These are phyloP conservation scores for Pangasius djambal DNA, from an alignment of 2,797 vertebrate genomes.

Conservation along the genomic window DNA sequence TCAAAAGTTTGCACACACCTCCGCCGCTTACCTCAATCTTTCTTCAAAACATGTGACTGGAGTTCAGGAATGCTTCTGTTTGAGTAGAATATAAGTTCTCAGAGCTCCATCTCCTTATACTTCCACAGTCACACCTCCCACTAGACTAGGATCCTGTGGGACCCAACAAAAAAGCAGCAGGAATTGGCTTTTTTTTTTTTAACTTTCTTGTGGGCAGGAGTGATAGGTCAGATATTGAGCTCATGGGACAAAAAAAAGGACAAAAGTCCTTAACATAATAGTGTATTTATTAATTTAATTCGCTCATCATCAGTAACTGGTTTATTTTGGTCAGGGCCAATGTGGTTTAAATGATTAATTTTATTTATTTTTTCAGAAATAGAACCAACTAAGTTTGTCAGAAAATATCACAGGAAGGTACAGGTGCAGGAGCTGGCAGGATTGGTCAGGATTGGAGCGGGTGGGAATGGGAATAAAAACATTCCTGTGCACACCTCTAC, in stretches of 20 bases:
- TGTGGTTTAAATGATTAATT: neutral
- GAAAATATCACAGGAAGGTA: neutral
- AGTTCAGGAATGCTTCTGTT: neutral
- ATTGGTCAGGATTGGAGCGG: neutral
- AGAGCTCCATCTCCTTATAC: neutral
- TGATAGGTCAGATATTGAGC: neutral
- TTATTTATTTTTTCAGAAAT: neutral
- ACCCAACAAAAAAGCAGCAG: neutral
- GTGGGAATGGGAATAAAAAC: neutral
- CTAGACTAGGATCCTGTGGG: neutral
- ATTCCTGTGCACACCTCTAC: neutral
- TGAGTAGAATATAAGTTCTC: neutral
- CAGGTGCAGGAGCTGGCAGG: neutral
- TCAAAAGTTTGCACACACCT: neutral
- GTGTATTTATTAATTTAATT: neutral
- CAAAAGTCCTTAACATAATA: neutral
- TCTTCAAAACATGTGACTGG: neutral
- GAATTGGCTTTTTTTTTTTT: neutral
- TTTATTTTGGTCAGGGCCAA: neutral
- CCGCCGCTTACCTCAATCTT: neutral
- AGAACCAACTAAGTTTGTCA: neutral
- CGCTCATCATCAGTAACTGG: too few relatives aligned
- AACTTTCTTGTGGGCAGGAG: neutral
- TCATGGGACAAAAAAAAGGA: neutral
- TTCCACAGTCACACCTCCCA: neutral